Base-by-base conservation (phyloP, 1,140 invertebrate species). In the Calosoma granatense region DNA sequence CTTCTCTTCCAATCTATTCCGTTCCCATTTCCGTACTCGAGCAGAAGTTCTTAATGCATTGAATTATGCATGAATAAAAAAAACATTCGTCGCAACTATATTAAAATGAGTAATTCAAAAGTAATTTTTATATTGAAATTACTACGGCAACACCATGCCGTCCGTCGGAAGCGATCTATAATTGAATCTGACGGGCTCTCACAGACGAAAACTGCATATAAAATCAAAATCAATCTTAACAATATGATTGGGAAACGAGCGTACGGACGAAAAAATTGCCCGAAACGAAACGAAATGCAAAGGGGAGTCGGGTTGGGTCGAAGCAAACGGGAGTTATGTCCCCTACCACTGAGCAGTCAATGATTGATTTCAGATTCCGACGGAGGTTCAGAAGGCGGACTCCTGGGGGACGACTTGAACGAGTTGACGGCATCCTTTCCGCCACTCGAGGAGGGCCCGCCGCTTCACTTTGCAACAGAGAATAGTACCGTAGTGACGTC, bases 401-500 rank as follows among this genome's bases (percentile, higher is more conserved):
- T 54, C 20, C 17, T 54, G 3, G 55, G 26, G 22, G 63, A 61
- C n/a, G 63, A 64, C 21, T 56, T 61, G 17, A 64, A 70, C 63
- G 67, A 70, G 56, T 59, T 70, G 12, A 63, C 59, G 22, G 67
- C 65, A 47, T 69, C 69, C 53, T 71, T 68, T 61, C 64, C 69
- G 47, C 63, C 69, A 23, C 57, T 68, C 52, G 21, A 23, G 14
- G 67, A 69, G 57, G 62, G 61, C 51, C 64, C 67, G 51, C 67
- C 67, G 54, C 64, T 71, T 36, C 67, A 79, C 67, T 92, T 92
- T 67, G 82, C 81, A 36, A 91, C 88, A 17, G 83, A 87, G 64
- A 92, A 92, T 69, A 87, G 86, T 56, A 90, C 85, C 0, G 74
- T 84, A 22, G 79, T 92, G 59, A 86, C 82, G 20, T 85, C 88